Evolutionary conservation across 2,888 invertebrate genomes (phyloP).

Genomic region (Norana najaformis): DNA sequence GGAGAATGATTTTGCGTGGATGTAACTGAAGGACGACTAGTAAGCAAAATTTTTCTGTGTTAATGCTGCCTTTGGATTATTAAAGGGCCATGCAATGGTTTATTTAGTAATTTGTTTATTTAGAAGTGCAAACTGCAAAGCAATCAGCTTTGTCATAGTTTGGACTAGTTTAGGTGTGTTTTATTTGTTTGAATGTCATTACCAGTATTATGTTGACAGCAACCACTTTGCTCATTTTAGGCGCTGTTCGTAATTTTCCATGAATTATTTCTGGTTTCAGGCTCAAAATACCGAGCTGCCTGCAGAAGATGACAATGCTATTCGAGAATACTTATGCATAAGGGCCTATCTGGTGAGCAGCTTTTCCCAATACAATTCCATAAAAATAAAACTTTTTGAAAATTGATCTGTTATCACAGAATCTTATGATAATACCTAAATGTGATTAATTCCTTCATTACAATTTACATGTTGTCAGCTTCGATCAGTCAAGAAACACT

Average conservation of each 20-base stretch:
- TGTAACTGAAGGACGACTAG: too few relatives aligned
- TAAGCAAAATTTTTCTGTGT: background rate
- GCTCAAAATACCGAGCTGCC: conserved; percentile 63
- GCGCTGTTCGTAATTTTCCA: background rate
- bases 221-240: background rate
- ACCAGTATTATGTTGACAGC: background rate
- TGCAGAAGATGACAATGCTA: conserved; percentile 66
- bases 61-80: background rate
- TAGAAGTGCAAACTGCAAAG: background rate
- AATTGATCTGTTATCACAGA: background rate
- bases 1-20: too few relatives aligned
- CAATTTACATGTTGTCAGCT: background rate
- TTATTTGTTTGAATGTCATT: too few relatives aligned
- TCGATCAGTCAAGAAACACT: too few relatives aligned
- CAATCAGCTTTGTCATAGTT: background rate
- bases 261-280: conserved; percentile 46
- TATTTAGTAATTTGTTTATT: background rate
- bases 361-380: background rate
- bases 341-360: conserved; percentile 75
- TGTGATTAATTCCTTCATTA: background rate
- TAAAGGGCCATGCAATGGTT: background rate
- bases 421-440: background rate
- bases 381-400: background rate
- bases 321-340: conserved; percentile 84
- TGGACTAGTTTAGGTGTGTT: background rate